Evolutionary conservation across 2,797 vertebrate species (phyloP).

Genomic region (Scomberomorus guttatus): DNA sequence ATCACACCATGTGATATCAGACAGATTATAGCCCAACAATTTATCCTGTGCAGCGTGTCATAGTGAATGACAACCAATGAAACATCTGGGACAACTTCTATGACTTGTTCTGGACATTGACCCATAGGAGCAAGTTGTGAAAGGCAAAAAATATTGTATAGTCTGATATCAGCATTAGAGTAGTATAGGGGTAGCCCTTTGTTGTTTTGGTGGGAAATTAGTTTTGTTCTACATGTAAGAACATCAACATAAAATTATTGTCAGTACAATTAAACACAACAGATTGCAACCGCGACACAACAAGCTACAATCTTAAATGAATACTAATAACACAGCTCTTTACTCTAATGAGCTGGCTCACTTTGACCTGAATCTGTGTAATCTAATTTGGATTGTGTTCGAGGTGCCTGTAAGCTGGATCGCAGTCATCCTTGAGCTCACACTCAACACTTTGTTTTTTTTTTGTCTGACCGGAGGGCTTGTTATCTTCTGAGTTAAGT

Average conservation of each 20-base stretch:
- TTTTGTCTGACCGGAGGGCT: neutral
- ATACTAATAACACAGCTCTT: neutral
- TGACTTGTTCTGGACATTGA: no score
- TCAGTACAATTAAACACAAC: neutral
- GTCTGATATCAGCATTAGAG: no score
- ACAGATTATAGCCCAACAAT: no score
- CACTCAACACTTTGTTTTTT: neutral
- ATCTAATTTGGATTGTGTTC: constrained; percentile 7
- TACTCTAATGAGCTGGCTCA: neutral
- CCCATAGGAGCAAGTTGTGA: no score
- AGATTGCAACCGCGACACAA: neutral
- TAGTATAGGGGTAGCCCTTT: no score
- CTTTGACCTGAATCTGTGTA: constrained; percentile 12
- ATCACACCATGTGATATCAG: no score
- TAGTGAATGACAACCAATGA: no score
- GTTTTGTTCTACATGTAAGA: neutral
- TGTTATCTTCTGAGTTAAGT: constrained; percentile 12
- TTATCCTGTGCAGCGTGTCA: no score
- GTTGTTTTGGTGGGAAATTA: no score
- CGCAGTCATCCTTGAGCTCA: neutral
- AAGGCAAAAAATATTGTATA: no score
- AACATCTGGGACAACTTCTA: no score
- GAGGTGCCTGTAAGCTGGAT: neutral
- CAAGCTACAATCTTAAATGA: constrained; percentile 4
- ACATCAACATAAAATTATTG: neutral